A percentile compares a stretch with the other conserved stretches of the same genome.
phyloP scores from a whole-genome alignment of 2,113 vertebrate genomes.

The Pristiophorus japonicus region DNA sequence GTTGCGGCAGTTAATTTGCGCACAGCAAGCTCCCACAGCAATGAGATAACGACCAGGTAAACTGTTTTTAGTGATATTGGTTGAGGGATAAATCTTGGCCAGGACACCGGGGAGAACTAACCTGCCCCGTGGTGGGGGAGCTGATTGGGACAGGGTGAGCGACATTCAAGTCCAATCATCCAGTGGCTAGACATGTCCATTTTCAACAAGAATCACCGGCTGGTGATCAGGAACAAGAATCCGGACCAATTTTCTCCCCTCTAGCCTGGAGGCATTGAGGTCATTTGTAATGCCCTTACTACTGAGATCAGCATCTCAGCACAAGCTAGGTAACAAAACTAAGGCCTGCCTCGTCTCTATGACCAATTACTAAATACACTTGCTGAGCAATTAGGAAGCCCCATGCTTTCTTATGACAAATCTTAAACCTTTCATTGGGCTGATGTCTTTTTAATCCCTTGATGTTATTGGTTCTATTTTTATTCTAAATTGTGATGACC shows the following conservation, averaged over 20 bases:
- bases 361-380: neutral
- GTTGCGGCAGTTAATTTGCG: neutral
- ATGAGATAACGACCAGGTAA: neutral
- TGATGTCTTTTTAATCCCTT: neutral
- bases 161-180: neutral
- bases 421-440: neutral
- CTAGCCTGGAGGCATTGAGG: neutral
- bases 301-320: neutral
- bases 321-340: neutral
- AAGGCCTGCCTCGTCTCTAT: neutral
- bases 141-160: neutral
- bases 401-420: slow-evolving; percentile 9
- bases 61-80: neutral
- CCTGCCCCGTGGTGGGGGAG: neutral
- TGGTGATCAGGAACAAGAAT: no score
- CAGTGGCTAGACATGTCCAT: neutral
- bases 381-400: neutral
- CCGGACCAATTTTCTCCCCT: neutral
- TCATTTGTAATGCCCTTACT: neutral
- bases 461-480: neutral
- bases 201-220: neutral
- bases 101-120: neutral
- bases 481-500: neutral
- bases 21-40: neutral
- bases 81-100: neutral